Percentiles rank a stretch among this genome's conserved stretches.
Conservation (phyloP, 35 echinoderm and acorn worm genomes). For the Nesometra sesokonis region DNA sequence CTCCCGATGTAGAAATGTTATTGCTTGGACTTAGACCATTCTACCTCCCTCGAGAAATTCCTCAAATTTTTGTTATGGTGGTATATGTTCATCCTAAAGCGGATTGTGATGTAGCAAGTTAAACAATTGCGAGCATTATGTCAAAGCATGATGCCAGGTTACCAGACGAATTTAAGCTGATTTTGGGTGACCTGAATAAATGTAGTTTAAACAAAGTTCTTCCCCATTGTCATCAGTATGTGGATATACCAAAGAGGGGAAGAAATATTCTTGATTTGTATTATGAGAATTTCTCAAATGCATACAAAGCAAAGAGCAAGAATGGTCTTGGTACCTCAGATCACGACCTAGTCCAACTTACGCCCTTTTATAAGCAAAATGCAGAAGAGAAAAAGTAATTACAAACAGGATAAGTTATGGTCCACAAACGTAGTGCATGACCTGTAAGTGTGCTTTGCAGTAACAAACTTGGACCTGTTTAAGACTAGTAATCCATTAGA, state of each 20-base stretch:
- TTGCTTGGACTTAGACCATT: constrained; percentile 29
- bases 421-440: not conserved
- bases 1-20: constrained; percentile 38
- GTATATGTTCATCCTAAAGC: constrained; percentile 32
- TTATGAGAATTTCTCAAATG: constrained; percentile 12
- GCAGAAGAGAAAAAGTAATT: not conserved
- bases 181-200: constrained; percentile 19
- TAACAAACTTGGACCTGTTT: constrained; percentile 15
- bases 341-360: constrained; percentile 10
- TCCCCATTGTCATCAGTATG: constrained; percentile 23
- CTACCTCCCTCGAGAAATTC: constrained; percentile 33
- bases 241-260: not conserved
- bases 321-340: constrained; percentile 7
- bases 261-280: constrained; percentile 11
- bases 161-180: constrained; percentile 19
- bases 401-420: not conserved
- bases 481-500: too few species aligned
- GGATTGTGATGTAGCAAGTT: not conserved
- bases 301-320: constrained; percentile 20
- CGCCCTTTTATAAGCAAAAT: constrained; percentile 6
- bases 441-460: constrained; percentile 5
- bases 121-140: constrained; percentile 1
- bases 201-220: constrained; percentile 9
- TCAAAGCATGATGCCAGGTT: not conserved
- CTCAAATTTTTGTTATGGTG: constrained; percentile 24